A percentile compares a stretch with the other conserved stretches of the same genome.
phyloP scores from a whole-genome alignment of 1,140 invertebrate species.

The Drosophila pectinifera region DNA sequence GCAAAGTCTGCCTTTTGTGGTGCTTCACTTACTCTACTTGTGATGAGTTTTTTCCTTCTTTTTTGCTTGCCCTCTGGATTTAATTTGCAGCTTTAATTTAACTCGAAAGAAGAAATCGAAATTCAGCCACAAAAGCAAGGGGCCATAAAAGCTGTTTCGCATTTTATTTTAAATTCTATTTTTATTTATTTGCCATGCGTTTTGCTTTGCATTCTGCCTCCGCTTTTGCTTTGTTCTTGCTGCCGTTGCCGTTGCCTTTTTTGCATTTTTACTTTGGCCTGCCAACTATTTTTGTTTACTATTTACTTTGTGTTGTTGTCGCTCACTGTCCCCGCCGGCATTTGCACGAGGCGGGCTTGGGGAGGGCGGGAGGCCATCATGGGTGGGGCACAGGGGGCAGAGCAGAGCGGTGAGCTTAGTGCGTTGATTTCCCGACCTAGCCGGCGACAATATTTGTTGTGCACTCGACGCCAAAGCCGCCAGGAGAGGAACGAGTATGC shows the following conservation, averaged over 20 bases:
- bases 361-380: background rate
- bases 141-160: slow-evolving; percentile 62
- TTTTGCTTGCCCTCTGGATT: slow-evolving; percentile 32
- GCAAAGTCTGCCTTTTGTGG: background rate
- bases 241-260: slow-evolving; percentile 29
- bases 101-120: slow-evolving; percentile 42
- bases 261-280: slow-evolving; percentile 78
- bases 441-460: slow-evolving; percentile 83
- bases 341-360: background rate
- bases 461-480: slow-evolving; percentile 67
- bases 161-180: slow-evolving; percentile 75
- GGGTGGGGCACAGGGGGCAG: background rate
- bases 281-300: slow-evolving; percentile 82
- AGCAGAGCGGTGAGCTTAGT: slow-evolving; percentile 47
- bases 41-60: background rate
- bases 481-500: slow-evolving; percentile 20
- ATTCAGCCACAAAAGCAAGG: slow-evolving; percentile 25
- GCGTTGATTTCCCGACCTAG: slow-evolving; percentile 81
- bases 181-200: slow-evolving; percentile 71
- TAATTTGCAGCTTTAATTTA: slow-evolving; percentile 70
- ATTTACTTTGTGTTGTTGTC: slow-evolving; percentile 74
- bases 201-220: slow-evolving; percentile 36
- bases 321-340: slow-evolving; percentile 39
- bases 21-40: slow-evolving; percentile 8
- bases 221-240: slow-evolving; percentile 40